These are phyloP conservation scores for Pseudanteris insignis DNA, from an alignment of 2,888 invertebrate genomes.

Conservation along the genomic window DNA sequence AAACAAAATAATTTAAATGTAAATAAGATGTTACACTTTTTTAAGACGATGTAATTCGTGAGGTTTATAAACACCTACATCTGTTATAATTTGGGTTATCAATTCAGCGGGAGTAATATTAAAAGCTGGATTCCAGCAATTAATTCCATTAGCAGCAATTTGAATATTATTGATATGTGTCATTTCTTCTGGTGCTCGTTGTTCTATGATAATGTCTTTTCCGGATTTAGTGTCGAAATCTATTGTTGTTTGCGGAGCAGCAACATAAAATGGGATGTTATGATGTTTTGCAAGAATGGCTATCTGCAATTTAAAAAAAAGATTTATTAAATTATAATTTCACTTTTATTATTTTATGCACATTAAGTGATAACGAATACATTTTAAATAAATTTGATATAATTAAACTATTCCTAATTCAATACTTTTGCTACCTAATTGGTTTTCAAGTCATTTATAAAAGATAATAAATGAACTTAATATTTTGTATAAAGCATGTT, in stretches of 20 bases:
- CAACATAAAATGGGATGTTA: conserved; percentile 92
- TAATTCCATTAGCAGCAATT: conserved; percentile 89
- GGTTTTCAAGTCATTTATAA: no score
- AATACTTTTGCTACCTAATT: no score
- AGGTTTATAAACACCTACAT: conserved; percentile 85
- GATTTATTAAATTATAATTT: neutral
- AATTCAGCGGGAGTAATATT: conserved; percentile 94
- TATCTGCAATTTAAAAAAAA: conserved; percentile 68
- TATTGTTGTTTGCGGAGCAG: conserved; percentile 91
- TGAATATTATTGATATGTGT: conserved; percentile 86
- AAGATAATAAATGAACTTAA: no score
- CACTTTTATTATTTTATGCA: no score
- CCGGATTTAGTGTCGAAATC: conserved; percentile 83
- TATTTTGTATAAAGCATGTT: no score
- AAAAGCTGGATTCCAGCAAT: conserved; percentile 98
- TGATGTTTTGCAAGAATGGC: conserved; percentile 92
- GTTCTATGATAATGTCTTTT: conserved; percentile 90
- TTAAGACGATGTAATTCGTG: conserved; percentile 60
- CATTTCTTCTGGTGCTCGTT: conserved; percentile 91
- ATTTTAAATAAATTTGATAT: no score
- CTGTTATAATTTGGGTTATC: conserved; percentile 94
- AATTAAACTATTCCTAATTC: no score
- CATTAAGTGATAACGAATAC: no score
- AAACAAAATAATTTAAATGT: no score
- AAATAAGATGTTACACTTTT: no score